Base-by-base conservation (phyloP, 2,888 invertebrate species). In the Parelbella ahira region DNA sequence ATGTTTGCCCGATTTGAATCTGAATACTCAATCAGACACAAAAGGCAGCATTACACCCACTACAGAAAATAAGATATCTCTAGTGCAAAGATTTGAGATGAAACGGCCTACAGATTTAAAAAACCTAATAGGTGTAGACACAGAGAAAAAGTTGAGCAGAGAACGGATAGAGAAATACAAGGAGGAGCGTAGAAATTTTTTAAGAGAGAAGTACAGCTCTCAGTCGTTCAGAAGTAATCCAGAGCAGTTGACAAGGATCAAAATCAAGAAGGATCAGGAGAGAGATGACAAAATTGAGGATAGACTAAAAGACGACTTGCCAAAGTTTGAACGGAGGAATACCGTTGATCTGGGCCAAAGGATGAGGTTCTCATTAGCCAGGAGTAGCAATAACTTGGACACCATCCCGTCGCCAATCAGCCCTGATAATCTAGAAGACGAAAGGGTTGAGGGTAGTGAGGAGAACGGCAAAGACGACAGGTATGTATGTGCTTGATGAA, bases 81-180 rank as follows among this genome's bases (percentile, higher is more conserved):
- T 91, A 18, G 86, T 91, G 47, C 91, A 91, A 59, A 76, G 87
- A 19, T 86, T 81, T 42, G 79, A 80, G 27, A 52, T 73, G 0
- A 70, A 70, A 43, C 62, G 66, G 34, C 67, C 72, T 0, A 54
- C 68, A 0, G 80, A 84, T 1, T 50, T 82, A 0, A 83, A 78
- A 27, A 73, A 58, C 2, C 32, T 83, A 0, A 83, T 86, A 39
- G 77, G 60, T 0, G 57, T 80, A 32, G 88, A 88, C 10, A 76
- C 89, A 0, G 82, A 90, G 3, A 89, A 90, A 39, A 91, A 93
- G 46, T 65, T 92, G 10, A 93, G 93, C 58, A 84, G 96, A 29
- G 96, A 96, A 63, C 81, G 96, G 28, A 95, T 97, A 50, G 96
- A 97, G 73, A 93, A 94, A 68, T 97, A 96, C 68, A 97, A 97